Conservation (phyloP, 1,140 invertebrate genomes). For the Drosophila oshimai region DNA sequence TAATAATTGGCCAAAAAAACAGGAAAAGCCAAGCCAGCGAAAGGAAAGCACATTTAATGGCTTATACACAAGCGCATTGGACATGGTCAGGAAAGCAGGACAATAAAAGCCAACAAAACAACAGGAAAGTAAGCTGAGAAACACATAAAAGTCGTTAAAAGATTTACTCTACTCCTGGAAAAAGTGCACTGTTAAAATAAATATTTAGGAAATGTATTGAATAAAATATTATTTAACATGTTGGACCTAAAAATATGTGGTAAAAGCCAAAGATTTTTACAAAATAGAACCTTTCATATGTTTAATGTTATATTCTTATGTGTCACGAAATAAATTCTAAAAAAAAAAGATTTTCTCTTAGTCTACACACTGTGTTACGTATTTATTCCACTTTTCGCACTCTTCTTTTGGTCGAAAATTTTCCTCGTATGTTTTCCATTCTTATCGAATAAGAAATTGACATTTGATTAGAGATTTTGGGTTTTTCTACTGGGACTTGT, state of each 20-base stretch:
- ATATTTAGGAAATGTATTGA: no score
- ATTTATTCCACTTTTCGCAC: slow-evolving; percentile 22
- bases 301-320: no score
- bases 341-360: background rate
- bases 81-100: slow-evolving; percentile 38
- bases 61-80: slow-evolving; percentile 62
- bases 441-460: slow-evolving; percentile 76
- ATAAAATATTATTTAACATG: background rate
- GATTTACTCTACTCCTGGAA: slow-evolving; percentile 58
- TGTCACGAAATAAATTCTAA: no score
- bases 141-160: slow-evolving; percentile 67
- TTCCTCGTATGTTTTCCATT: slow-evolving; percentile 51
- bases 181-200: background rate
- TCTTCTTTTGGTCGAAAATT: slow-evolving; percentile 1
- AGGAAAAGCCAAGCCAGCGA: slow-evolving; percentile 37
- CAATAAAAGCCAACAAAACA: slow-evolving; percentile 31
- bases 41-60: slow-evolving; percentile 69
- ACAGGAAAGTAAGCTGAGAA: slow-evolving; percentile 9
- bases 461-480: slow-evolving; percentile 77
- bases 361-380: background rate
- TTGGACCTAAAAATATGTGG: no score
- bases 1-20: slow-evolving; percentile 78
- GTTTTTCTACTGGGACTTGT: slow-evolving; percentile 23
- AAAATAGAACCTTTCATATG: no score
- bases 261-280: no score